Percentiles rank a stretch among this genome's conserved stretches.
Conservation (phyloP, 2,113 vertebrate genomes). For the Hemibagrus wyckioides region DNA sequence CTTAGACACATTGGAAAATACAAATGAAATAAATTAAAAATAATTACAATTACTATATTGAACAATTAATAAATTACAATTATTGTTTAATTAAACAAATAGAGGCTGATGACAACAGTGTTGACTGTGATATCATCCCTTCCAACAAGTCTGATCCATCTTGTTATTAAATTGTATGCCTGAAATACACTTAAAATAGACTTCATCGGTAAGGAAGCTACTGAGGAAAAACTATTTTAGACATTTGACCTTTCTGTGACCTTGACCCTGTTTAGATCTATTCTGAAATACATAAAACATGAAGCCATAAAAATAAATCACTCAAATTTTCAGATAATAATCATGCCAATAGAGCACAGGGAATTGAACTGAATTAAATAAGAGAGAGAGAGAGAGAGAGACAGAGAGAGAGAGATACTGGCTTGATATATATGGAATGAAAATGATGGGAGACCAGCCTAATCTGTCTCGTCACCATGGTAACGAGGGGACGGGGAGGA, state of each 20-base stretch:
- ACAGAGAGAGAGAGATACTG: slow-evolving; percentile 6
- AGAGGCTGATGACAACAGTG: neutral
- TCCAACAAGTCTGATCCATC: neutral
- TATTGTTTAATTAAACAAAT: neutral
- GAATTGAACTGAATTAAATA: neutral
- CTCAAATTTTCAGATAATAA: neutral
- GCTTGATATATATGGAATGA: slow-evolving; percentile 36
- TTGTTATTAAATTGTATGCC: neutral
- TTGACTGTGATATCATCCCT: too few relatives aligned
- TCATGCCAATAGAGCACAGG: neutral
- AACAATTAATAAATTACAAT: neutral
- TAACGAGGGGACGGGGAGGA: slow-evolving; percentile 36
- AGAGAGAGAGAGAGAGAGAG: neutral
- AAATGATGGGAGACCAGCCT: slow-evolving; percentile 25
- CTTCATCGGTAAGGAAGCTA: neutral
- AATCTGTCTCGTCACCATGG: slow-evolving; percentile 24
- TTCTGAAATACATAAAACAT: neutral
- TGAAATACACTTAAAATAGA: neutral
- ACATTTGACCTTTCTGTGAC: neutral
- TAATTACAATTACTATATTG: neutral
- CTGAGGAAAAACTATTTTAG: neutral
- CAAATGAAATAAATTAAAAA: neutral
- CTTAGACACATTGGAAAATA: neutral
- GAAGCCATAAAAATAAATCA: neutral
- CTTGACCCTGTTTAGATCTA: neutral